Base-by-base conservation (phyloP, 2,888 invertebrate genomes). In the Myathropa florea region DNA sequence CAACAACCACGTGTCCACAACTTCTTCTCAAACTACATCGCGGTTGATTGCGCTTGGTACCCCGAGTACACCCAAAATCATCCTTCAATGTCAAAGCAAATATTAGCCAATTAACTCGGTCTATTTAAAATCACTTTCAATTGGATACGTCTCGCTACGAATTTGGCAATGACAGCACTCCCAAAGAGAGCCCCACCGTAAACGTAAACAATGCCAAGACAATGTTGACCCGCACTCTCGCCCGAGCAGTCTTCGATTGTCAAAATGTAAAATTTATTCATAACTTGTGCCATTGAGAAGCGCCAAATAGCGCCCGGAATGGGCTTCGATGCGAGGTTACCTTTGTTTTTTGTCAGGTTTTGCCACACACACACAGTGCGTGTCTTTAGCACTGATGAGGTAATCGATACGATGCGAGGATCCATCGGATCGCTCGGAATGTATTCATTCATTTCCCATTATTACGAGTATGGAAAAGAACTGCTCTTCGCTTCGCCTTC, bases 81-180 rank as follows among this genome's bases (percentile, higher is more conserved):
- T 33, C 26, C 12, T 53, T 60, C 26, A 60, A 65, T 6, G 39
- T 68, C 68, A 70, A 24, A 57, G 63, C 78, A 64, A 71, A 78
- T 71, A 78, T 70, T 64, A 18, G 78, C 71, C 78, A 78, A 78
- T 78, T 78, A 78, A 71, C 78, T 46, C 46, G 39, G 63, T 57
- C 68, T 61, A 63, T 57, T 70, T 70, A 55, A 70, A 64, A 71
- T 18, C 77, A 70, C 68, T 78, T 63, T 70, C 77, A 61, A 78
- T 78, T 63, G 70, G 30, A 33, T 59, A 39, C 55, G 26, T 23
- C 9, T 53, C 61, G 55, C 53, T 68, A 61, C 78, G 71, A 70
- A 70, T 78, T 78, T 57, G 78, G 63, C 78, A 78, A 78, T 78
- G 78, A 78, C 78, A 57, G 70, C 78, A 71, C 63, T 53, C 7